Percentiles rank a stretch among this genome's conserved stretches.
Conservation (phyloP, 2,797 vertebrate genomes). For the Dermochelys coriacea region DNA sequence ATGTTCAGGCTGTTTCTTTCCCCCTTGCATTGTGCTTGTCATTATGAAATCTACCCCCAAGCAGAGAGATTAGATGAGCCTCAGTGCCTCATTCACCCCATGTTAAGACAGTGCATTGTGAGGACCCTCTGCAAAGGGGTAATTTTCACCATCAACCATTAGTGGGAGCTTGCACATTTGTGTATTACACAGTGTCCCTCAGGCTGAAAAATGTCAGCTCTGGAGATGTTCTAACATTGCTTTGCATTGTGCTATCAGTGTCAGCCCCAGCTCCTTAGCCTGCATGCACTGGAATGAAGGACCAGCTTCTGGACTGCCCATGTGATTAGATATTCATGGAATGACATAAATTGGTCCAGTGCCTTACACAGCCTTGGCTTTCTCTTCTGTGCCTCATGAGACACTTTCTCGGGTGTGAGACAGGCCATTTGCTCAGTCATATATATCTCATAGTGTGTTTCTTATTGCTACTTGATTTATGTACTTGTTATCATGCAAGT, state of each 20-base stretch:
- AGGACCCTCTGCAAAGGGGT: accelerated
- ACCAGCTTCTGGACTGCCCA: background rate
- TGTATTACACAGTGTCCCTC: accelerated
- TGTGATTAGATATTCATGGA: background rate
- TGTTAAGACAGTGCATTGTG: background rate
- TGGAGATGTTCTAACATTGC: background rate
- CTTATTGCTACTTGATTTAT: background rate
- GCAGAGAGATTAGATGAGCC: background rate
- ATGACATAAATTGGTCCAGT: accelerated
- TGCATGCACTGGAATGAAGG: background rate
- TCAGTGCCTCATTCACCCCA: background rate
- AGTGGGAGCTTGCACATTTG: background rate
- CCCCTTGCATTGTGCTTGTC: background rate
- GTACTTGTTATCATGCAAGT: accelerated
- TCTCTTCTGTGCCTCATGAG: background rate
- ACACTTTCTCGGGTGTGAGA: accelerated
- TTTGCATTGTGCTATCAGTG: background rate
- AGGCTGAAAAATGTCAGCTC: background rate
- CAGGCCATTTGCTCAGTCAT: background rate
- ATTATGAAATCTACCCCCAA: background rate
- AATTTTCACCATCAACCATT: background rate
- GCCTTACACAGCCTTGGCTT: accelerated
- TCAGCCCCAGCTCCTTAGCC: background rate
- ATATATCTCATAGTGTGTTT: background rate
- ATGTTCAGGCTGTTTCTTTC: background rate